These are phyloP conservation scores for Spizaetus ornatus DNA, from an alignment of 2,113 vertebrate genomes.

Conservation along the genomic window DNA sequence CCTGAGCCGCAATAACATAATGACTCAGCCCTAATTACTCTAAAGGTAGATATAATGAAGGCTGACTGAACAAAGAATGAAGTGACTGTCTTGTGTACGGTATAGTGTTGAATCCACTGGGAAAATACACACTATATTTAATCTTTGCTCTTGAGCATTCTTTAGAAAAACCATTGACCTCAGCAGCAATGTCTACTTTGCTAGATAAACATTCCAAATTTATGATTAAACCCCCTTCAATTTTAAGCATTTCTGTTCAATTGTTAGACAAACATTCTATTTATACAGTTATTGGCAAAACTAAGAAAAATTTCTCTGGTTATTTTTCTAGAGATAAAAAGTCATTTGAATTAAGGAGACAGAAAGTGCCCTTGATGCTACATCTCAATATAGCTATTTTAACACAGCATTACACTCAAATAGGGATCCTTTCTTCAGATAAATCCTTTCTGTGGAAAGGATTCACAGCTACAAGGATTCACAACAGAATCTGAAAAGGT, in stretches of 20 bases:
- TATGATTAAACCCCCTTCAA: background rate
- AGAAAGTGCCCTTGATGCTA: background rate
- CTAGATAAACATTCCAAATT: constrained; percentile 60
- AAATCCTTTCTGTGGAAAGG: background rate
- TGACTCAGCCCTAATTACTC: background rate
- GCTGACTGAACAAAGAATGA: background rate
- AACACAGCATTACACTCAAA: background rate
- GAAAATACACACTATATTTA: constrained; percentile 30
- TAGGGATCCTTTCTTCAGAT: background rate
- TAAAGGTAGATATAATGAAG: background rate
- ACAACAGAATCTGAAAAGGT: background rate
- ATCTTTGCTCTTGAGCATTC: constrained; percentile 57
- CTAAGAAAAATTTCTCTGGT: background rate
- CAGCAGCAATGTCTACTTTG: constrained; percentile 18
- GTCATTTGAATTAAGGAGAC: background rate
- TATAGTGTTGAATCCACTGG: constrained; percentile 15
- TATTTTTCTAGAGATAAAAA: background rate
- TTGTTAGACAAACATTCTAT: background rate
- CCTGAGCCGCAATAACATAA: background rate
- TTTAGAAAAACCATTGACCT: constrained; percentile 49
- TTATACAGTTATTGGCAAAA: background rate
- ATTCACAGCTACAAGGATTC: background rate
- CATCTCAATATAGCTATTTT: background rate
- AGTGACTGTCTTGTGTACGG: background rate
- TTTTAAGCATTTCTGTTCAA: background rate